Evolutionary conservation across 2,113 vertebrate species (phyloP).

Genomic region (Leucopternis melanops): DNA sequence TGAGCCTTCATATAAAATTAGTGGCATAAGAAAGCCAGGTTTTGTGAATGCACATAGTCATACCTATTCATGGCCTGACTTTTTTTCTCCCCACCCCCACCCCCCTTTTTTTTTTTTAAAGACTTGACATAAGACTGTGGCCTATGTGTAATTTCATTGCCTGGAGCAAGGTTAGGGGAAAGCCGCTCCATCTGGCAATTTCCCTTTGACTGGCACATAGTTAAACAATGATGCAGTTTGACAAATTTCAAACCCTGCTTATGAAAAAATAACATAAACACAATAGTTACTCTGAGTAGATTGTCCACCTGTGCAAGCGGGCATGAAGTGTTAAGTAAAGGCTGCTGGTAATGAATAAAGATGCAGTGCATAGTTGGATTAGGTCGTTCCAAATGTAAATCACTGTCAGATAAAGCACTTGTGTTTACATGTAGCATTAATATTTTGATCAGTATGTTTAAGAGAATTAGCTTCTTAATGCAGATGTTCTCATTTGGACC

Average conservation of each 20-base stretch:
- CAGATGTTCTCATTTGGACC: constrained; percentile 76
- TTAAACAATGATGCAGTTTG: constrained; percentile 94
- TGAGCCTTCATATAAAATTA: constrained; percentile 77
- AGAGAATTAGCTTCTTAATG: constrained; percentile 86
- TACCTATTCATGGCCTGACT: constrained; percentile 70
- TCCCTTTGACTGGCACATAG: constrained; percentile 83
- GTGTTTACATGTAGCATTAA: constrained; percentile 84
- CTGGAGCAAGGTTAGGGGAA: constrained; percentile 79
- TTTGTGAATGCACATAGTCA: constrained; percentile 74
- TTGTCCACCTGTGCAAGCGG: constrained; percentile 85
- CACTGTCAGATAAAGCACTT: constrained; percentile 80
- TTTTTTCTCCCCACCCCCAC: neutral
- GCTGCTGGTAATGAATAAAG: constrained; percentile 82
- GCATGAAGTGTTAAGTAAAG: constrained; percentile 84
- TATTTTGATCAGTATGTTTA: constrained; percentile 88
- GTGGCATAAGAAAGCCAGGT: constrained; percentile 63
- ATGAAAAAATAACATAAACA: constrained; percentile 93
- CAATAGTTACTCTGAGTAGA: constrained; percentile 75
- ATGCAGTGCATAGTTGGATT: constrained; percentile 75
- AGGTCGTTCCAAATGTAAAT: constrained; percentile 83
- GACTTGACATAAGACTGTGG: constrained; percentile 73
- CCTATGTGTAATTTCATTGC: constrained; percentile 79
- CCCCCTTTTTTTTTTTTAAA: neutral
- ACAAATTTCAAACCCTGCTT: constrained; percentile 91
- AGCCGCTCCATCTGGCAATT: constrained; percentile 84